Conservation (phyloP, 2,113 vertebrate genomes). For the Ahaetulla prasina region DNA sequence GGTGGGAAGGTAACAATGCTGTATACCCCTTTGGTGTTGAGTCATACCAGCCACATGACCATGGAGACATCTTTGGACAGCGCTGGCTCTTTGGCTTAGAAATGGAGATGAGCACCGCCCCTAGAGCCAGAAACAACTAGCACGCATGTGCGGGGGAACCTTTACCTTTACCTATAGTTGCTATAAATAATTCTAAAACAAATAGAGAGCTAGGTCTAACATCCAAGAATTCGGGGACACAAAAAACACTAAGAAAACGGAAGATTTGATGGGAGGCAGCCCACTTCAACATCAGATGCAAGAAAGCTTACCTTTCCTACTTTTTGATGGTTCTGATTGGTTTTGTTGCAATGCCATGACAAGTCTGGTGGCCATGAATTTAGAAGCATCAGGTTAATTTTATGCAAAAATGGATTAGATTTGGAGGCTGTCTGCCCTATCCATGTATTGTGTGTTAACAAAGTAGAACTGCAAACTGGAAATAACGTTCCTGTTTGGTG, state of each 20-base stretch:
- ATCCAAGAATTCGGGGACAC: background rate
- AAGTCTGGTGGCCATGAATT: background rate
- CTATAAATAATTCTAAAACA: background rate
- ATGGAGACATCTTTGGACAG: too few species aligned
- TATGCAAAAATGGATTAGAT: background rate
- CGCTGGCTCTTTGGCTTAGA: too few species aligned
- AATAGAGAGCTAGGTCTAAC: background rate
- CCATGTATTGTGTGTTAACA: background rate
- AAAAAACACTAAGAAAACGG: background rate
- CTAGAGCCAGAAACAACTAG: too few species aligned
- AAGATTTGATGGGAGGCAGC: background rate
- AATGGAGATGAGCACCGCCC: too few species aligned
- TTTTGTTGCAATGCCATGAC: background rate
- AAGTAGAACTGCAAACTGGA: background rate
- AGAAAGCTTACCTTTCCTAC: background rate
- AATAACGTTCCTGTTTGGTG: background rate
- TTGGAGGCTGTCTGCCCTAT: background rate
- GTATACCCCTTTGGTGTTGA: too few species aligned
- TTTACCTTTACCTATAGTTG: background rate
- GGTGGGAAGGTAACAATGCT: too few species aligned
- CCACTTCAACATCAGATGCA: background rate
- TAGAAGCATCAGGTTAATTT: background rate
- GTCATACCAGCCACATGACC: too few species aligned
- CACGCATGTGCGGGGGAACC: too few species aligned
- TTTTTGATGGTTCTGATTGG: background rate